Evolutionary conservation across 2,888 invertebrate species (phyloP), one percentile per base, ranked within the genome.

Genomic region (Syrphus vitripennis): DNA sequence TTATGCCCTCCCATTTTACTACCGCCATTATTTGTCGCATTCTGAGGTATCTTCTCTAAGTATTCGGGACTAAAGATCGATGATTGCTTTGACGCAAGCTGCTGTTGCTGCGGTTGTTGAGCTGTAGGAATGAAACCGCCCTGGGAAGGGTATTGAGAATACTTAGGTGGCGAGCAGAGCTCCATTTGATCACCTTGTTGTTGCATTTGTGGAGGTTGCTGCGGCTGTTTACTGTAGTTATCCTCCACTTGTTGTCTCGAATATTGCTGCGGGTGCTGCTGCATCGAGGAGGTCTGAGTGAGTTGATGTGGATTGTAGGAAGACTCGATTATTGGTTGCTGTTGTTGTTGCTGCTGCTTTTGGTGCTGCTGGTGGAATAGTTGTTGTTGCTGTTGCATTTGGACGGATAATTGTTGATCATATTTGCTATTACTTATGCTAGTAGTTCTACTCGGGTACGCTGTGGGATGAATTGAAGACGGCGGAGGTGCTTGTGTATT

Each of bases 11-110:
- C 61, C 5, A 75, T 29, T 24, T 88, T 88, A 24, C 59, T 79
- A 40, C 77, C 79, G 21, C 72, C 87, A 24, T 69, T 88, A 34
- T 87, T 87, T 12, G 74, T 67, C n/a, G 67, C n/a, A 72, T n/a
- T 86, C 42, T 57, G 87, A 78, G 61, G 57, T 42, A 63, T 45
- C 72, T 91, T 92, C n/a, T 92, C 92, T 75, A 89, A 91, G 90
- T 91, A 92, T 67, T 92, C 93, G 12, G 92, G 92, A 81, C 92
- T 92, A 77, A 92, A 92, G 78, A 92, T 89, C 0, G 92, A 93
- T 9, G 89, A 88, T 42, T 88, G 87, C 21, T 86, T 86, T 12
- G 88, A 88, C 88, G 87, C 89, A 87, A 88, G 74, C 53, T 81
- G 88, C 53, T 78, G 88, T 65, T 79, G 89, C 37, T 81, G 88